These are phyloP conservation scores for Dichetophora obliterata DNA, from an alignment of 2,888 invertebrate species.

Conservation along the genomic window DNA sequence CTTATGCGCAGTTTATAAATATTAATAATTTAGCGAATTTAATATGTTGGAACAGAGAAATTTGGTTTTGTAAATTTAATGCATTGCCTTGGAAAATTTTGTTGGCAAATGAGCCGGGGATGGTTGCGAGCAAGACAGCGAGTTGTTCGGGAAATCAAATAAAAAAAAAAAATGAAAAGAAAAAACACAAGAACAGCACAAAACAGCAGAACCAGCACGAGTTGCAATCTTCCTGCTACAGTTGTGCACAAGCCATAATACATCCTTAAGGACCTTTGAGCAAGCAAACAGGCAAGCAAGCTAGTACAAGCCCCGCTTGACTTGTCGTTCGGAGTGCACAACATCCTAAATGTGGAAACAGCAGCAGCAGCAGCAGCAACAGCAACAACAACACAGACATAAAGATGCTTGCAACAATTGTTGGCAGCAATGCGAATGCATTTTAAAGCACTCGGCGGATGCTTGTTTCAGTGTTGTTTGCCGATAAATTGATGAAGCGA, in stretches of 20 bases:
- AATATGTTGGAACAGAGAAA: no score
- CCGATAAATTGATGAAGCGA: conserved; percentile 34
- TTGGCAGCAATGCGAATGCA: background rate
- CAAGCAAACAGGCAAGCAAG: background rate
- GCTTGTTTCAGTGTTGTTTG: background rate
- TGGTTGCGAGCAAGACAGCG: background rate
- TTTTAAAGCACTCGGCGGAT: background rate
- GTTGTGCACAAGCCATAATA: conserved; percentile 22
- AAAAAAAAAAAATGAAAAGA: background rate
- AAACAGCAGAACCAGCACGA: background rate
- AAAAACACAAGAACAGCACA: background rate
- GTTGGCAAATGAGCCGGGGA: conserved; percentile 2
- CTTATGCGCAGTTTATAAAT: no score
- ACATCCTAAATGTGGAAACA: background rate
- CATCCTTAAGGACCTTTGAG: conserved; percentile 22
- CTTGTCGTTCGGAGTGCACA: background rate
- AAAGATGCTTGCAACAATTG: background rate
- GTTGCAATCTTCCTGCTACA: conserved; percentile 19
- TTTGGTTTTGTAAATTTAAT: conserved; percentile 3
- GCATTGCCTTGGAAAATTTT: background rate
- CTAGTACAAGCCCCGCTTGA: background rate
- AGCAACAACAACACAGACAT: background rate
- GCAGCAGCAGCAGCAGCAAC: background rate
- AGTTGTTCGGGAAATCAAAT: background rate
- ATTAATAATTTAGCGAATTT: no score